Evolutionary conservation across 2,113 vertebrate species (phyloP).

Genomic region (Calyptomena viridis): DNA sequence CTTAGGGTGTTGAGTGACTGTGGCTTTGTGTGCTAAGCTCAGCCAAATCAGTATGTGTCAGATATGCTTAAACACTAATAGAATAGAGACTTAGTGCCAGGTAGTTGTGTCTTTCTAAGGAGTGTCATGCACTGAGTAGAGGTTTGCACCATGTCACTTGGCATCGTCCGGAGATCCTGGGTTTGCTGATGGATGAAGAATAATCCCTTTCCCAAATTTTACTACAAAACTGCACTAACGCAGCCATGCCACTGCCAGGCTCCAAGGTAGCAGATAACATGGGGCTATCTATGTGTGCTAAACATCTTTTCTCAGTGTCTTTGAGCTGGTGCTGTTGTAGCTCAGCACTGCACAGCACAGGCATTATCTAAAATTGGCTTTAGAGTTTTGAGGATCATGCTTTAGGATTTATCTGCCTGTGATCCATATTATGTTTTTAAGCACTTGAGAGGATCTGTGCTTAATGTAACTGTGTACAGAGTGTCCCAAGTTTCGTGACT

Average conservation of each 20-base stretch:
- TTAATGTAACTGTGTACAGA: neutral
- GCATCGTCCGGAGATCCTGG: neutral
- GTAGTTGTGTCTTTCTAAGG: neutral
- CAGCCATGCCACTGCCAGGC: neutral
- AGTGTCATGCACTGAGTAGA: neutral
- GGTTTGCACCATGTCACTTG: neutral
- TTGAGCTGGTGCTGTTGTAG: neutral
- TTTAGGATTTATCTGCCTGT: neutral
- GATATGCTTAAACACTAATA: neutral
- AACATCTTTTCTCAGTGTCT: neutral
- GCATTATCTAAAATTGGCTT: neutral
- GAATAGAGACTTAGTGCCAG: neutral
- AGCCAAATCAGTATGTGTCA: neutral
- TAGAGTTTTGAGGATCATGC: neutral
- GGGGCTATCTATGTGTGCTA: neutral
- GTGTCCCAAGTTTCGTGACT: neutral
- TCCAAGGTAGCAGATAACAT: neutral
- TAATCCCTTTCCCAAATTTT: neutral
- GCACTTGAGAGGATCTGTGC: neutral
- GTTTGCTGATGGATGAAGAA: neutral
- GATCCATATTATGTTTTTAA: neutral
- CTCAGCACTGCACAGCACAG: neutral
- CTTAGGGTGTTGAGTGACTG: neutral
- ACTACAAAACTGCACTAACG: neutral
- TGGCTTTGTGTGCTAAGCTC: neutral